Percentiles rank a stretch among this genome's conserved stretches.
Evolutionary conservation across 2,113 vertebrate genomes (phyloP).

Genomic region (Paratilapia polleni): DNA sequence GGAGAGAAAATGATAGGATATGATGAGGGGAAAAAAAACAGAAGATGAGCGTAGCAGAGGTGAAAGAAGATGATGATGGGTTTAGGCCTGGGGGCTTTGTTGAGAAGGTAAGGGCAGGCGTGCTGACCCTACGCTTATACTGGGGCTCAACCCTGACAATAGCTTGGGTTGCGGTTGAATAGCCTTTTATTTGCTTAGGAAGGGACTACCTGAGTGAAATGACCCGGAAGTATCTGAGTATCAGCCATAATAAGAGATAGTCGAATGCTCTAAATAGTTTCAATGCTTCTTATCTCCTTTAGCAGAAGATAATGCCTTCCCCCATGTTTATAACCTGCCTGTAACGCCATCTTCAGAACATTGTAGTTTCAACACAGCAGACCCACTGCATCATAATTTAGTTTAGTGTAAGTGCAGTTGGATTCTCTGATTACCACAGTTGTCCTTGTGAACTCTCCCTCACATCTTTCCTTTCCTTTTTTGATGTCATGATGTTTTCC

Average conservation of each 20-base stretch:
- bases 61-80: conserved; percentile 10
- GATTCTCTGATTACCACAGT: background rate
- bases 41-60: conserved; percentile 1
- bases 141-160: conserved; percentile 8
- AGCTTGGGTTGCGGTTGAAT: background rate
- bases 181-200: background rate
- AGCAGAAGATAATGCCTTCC: background rate
- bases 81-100: conserved; percentile 33
- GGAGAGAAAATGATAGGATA: conserved; percentile 19
- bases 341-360: background rate
- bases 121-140: conserved; percentile 34
- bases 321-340: background rate
- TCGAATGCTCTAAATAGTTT: background rate
- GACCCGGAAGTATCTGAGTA: background rate
- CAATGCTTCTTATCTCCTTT: background rate
- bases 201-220: background rate
- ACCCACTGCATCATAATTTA: background rate
- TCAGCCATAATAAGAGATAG: background rate
- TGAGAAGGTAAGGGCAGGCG: background rate
- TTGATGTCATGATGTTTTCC: background rate
- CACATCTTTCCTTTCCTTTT: background rate
- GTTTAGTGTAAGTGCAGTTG: too few relatives aligned
- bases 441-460: background rate
- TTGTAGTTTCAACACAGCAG: background rate
- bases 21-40: background rate